phyloP scores from a whole-genome alignment of 2,888 invertebrate species.

The Lochmaea capreae region DNA sequence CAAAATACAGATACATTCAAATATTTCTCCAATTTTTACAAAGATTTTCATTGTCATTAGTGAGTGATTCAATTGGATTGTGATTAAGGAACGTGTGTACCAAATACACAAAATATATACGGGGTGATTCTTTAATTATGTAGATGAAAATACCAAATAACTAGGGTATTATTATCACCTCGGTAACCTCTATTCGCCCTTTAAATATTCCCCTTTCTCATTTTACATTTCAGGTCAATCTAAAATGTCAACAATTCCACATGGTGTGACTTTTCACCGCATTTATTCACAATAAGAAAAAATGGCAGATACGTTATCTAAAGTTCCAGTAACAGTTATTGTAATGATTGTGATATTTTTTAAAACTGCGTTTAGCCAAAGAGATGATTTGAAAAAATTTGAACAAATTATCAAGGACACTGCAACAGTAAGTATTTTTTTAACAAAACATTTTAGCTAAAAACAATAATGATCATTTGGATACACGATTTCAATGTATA shows the following conservation, averaged over 20 bases:
- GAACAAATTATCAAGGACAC: constrained; percentile 36
- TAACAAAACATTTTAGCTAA: neutral
- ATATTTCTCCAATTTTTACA: no score
- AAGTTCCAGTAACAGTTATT: constrained; percentile 5
- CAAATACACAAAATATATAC: no score
- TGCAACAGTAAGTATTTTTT: constrained; percentile 22
- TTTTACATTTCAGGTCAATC: neutral
- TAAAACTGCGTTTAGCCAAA: constrained; percentile 30
- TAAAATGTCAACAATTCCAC: neutral
- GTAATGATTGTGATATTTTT: constrained; percentile 31
- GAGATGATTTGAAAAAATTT: constrained; percentile 33
- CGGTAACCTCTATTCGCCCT: no score
- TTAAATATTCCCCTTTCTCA: neutral
- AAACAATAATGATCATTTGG: no score
- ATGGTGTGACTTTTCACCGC: neutral
- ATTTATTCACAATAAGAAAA: neutral
- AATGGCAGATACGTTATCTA: neutral
- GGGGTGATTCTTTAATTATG: no score
- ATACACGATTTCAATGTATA: no score
- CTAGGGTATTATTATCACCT: no score
- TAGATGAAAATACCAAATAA: no score
- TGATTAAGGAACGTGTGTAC: no score
- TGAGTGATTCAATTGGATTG: no score
- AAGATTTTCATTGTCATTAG: no score
- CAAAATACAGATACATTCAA: no score